Base-by-base conservation (phyloP, 2,797 vertebrate species). In the Lepus townsendii region DNA sequence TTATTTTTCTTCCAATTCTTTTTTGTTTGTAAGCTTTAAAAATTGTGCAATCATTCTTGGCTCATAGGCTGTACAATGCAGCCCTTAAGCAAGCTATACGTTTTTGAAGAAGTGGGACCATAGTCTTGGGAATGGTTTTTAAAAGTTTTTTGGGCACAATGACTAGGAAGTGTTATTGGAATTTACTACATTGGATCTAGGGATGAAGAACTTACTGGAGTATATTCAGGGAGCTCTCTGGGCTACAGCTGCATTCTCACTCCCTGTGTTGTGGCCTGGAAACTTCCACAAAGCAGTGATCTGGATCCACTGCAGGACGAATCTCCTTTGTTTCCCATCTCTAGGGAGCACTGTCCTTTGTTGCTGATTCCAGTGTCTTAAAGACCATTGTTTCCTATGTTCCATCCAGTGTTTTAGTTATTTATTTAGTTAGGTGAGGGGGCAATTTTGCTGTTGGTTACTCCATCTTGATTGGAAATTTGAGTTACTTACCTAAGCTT, bases 401-500 rank as follows among this genome's bases (percentile, higher is more conserved):
- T 32, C 68, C 57, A 7, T 65, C 35, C n/a, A 76, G 65, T 79
- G 19, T 89, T 68, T 73, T 62, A 52, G 47, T 75, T 69, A 27
- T 71, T 83, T 91, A 14, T 42, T 42, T 42, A 42, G 38, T 42
- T 42, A 54, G 14, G 20, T 19, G 2, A 30, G 32, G 63, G 27
- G 8, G 0, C 52, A 69, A 42, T 69, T 87, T 87, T 76, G 42
- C n/a, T 83, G 16, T 76, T 14, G 75, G 6, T 71, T 57, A 42
- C 17, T 91, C 54, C 47, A 68, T 83, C 27, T 83, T 71, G 52
- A 22, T 27, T 38, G 54, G 84, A 82, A 65, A n/a, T 83, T 2
- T 75, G 73, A 73, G 71, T 83, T 54, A 65, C 52, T 91, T 65
- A 38, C 4, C 42, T 27, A 76, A 83, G 75, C 24, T 35, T 91